phyloP scores from a whole-genome alignment of 2,888 invertebrate species.

The Tipula vernalis region DNA sequence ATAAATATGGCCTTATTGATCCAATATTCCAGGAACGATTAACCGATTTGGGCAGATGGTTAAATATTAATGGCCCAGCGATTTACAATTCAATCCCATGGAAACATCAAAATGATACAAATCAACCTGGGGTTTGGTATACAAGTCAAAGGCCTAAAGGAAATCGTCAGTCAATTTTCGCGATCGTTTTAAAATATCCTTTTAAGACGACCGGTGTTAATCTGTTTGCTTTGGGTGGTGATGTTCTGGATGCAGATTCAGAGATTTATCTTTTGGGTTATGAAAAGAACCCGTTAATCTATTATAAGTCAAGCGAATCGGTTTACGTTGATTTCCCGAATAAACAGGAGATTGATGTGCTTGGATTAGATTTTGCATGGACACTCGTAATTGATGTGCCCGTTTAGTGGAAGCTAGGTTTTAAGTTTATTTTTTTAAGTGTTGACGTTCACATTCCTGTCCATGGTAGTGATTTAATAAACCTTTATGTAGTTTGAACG shows the following conservation, averaged over 20 bases:
- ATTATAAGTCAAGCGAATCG: slow-evolving; percentile 21
- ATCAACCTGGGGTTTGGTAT: slow-evolving; percentile 63
- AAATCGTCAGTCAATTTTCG: slow-evolving; percentile 42
- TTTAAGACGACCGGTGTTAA: slow-evolving; percentile 37
- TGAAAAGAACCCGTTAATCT: slow-evolving; percentile 21
- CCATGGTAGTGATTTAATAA: too few species aligned
- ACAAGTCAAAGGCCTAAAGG: slow-evolving; percentile 33
- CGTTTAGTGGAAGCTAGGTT: neutral
- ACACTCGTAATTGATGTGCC: slow-evolving; percentile 29
- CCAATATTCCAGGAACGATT: slow-evolving; percentile 81
- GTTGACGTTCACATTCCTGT: neutral
- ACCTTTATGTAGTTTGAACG: too few species aligned
- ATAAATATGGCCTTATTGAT: slow-evolving; percentile 72
- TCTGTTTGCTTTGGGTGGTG: slow-evolving; percentile 35
- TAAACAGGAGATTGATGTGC: slow-evolving; percentile 29
- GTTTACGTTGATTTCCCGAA: slow-evolving; percentile 29
- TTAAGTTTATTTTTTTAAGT: neutral
- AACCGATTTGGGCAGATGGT: slow-evolving; percentile 65
- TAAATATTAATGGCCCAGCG: slow-evolving; percentile 73
- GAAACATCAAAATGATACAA: slow-evolving; percentile 67
- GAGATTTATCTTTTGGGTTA: slow-evolving; percentile 42
- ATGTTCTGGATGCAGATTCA: slow-evolving; percentile 23
- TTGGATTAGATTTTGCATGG: slow-evolving; percentile 30
- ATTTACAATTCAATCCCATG: slow-evolving; percentile 71
- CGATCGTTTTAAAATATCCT: slow-evolving; percentile 60